Conservation (phyloP, 2,113 vertebrate genomes). For the Plotosus lineatus region DNA sequence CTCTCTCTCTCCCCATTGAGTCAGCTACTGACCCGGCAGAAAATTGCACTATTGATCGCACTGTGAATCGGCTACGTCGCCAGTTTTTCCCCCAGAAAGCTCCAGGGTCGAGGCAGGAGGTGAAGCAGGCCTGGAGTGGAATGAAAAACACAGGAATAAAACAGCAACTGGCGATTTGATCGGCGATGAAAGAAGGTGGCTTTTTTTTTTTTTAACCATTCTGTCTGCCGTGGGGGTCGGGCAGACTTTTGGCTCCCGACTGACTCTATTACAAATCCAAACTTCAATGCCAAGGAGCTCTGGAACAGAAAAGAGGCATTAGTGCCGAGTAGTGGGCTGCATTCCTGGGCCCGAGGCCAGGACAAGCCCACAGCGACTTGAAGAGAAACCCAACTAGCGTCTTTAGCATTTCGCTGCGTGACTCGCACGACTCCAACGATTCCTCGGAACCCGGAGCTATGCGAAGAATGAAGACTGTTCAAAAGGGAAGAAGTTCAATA, state of each 20-base stretch:
- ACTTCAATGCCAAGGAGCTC: background rate
- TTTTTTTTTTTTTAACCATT: constrained; percentile 1
- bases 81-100: constrained; percentile 45
- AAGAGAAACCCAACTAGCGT: constrained; percentile 22
- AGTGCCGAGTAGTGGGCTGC: constrained; percentile 19
- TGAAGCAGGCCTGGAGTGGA: constrained; percentile 10
- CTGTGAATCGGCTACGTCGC: constrained; percentile 51
- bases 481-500: background rate
- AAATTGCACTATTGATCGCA: constrained; percentile 73
- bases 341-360: constrained; percentile 24
- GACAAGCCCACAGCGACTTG: constrained; percentile 20
- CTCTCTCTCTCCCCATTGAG: constrained; percentile 18
- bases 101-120: background rate
- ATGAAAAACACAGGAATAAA: background rate
- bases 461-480: background rate
- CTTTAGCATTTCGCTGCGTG: constrained; percentile 24
- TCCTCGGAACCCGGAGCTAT: constrained; percentile 19
- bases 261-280: constrained; percentile 19
- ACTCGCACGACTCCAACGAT: background rate
- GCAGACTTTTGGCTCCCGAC: constrained; percentile 12
- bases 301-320: constrained; percentile 14
- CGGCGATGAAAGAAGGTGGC: background rate
- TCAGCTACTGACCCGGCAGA: constrained; percentile 66
- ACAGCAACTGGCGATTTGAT: constrained; percentile 5
- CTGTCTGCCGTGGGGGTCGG: background rate